Evolutionary conservation across 2,113 vertebrate genomes (phyloP), one percentile per base, ranked within the genome.

Genomic region (Labeo catla): DNA sequence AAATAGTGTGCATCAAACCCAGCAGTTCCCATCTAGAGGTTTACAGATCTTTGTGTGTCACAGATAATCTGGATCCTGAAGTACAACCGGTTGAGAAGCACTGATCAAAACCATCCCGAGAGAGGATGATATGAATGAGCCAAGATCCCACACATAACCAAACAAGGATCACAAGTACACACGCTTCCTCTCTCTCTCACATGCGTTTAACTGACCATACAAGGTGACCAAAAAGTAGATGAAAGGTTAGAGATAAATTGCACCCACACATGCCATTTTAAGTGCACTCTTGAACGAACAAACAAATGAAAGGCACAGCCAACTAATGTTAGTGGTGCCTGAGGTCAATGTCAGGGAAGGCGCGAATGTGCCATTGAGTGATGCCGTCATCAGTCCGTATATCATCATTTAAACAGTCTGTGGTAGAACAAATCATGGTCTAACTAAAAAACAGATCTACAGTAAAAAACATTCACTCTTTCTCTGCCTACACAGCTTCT

Each of bases 191-290:
- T 1, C 8, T 36, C 49, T 36, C 76, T 36, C 23, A 77, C 63
- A 70, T 12, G 49, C 45, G 6, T 36, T 28, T 63, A 52, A 36
- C 63, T 70, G 81, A 82, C 81, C 81, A 82, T 82, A 82, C 63
- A 82, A 82, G 81, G 81, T 70, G 63, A 70, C 81, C 16, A 68
- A 82, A 49, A 81, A 49, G 19, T 66, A 52, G 81, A 82, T 54
- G 47, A 66, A 70, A 82, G 63, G 81, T 70, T 70, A 70, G 12
- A 82, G 81, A 68, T 82, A 82, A 82, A 82, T 39, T 36, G 63
- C 45, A 66, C 43, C 45, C 8, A 66, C 50, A 34, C 50, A 59
- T 83, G 61, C 81, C 86, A 81, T 11, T 68, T 10, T 70, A 82
- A 82, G 81, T 52, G 81, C 63, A 11, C 81, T 70, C 63, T 70